A percentile compares a stretch with the other conserved stretches of the same genome.
phyloP scores from a whole-genome alignment of 1,140 invertebrate species.

The Lepidurus apus region DNA sequence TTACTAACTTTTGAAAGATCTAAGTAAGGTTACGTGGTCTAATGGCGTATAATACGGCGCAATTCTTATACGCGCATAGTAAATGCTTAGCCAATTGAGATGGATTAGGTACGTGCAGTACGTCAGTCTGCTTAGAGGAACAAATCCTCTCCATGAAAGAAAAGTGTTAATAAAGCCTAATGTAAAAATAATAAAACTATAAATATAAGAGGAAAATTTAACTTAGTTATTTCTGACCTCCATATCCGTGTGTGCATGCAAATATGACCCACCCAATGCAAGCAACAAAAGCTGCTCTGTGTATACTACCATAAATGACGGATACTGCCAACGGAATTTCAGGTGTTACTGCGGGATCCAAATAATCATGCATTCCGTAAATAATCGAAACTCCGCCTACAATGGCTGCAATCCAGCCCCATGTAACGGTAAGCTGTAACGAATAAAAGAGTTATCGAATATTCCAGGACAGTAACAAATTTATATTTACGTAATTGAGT shows the following conservation, averaged over 20 bases:
- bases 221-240: slow-evolving; percentile 38
- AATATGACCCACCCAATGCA: slow-evolving; percentile 49
- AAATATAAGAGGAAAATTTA: background rate
- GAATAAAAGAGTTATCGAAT: background rate
- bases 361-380: slow-evolving; percentile 30
- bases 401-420: slow-evolving; percentile 9
- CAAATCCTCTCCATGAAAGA: slow-evolving; percentile 68
- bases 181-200: slow-evolving; percentile 36
- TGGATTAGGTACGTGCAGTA: slow-evolving; percentile 88
- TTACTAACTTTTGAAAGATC: background rate
- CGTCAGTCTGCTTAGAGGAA: slow-evolving; percentile 80
- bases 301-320: slow-evolving; percentile 45
- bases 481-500: background rate
- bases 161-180: slow-evolving; percentile 61
- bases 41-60: slow-evolving; percentile 53
- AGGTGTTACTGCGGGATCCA: background rate
- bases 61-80: slow-evolving; percentile 65
- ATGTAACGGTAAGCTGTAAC: background rate
- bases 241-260: slow-evolving; percentile 49
- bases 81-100: slow-evolving; percentile 72
- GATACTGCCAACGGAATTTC: slow-evolving; percentile 52
- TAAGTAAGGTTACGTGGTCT: background rate
- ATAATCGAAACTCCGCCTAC: slow-evolving; percentile 20
- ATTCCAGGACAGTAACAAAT: background rate
- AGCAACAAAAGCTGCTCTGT: slow-evolving; percentile 45